phyloP scores from a whole-genome alignment of 2,113 vertebrate genomes.

The Ictalurus punctatus region DNA sequence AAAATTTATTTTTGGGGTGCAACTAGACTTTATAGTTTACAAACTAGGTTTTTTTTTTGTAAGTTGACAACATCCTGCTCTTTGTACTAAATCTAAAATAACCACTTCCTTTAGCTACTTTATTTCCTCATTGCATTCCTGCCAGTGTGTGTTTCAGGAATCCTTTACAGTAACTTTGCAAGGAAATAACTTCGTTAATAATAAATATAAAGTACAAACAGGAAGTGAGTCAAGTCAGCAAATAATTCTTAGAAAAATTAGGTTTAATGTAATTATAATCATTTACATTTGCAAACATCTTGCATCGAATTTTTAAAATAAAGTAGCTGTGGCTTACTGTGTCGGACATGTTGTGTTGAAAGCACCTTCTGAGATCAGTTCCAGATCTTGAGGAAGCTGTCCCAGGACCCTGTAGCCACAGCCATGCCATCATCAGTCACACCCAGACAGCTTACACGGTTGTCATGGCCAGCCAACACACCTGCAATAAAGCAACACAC shows the following conservation, averaged over 20 bases:
- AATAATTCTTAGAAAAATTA: neutral
- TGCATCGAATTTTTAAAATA: neutral
- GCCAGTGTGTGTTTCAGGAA: neutral
- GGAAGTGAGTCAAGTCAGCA: neutral
- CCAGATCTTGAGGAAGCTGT: conserved; percentile 99
- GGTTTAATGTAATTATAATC: neutral
- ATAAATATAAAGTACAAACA: neutral
- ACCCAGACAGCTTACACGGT: conserved; percentile 98
- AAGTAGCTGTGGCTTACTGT: conserved; percentile 36
- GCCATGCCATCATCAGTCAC: conserved; percentile 99
- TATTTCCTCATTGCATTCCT: neutral
- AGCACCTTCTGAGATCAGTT: conserved; percentile 88
- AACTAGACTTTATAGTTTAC: neutral
- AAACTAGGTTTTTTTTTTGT: neutral
- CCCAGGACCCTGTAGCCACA: conserved; percentile 98
- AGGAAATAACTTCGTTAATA: neutral
- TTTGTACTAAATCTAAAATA: neutral
- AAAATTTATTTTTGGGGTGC: neutral
- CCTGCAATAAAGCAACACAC: conserved; percentile 69
- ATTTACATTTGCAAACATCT: neutral
- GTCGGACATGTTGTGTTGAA: conserved; percentile 42
- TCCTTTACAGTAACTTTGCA: neutral
- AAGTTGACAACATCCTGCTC: neutral
- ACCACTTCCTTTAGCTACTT: neutral
- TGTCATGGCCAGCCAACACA: conserved; percentile 97